Conservation (phyloP, 2,797 vertebrate species). For the Anguilla megastoma region DNA sequence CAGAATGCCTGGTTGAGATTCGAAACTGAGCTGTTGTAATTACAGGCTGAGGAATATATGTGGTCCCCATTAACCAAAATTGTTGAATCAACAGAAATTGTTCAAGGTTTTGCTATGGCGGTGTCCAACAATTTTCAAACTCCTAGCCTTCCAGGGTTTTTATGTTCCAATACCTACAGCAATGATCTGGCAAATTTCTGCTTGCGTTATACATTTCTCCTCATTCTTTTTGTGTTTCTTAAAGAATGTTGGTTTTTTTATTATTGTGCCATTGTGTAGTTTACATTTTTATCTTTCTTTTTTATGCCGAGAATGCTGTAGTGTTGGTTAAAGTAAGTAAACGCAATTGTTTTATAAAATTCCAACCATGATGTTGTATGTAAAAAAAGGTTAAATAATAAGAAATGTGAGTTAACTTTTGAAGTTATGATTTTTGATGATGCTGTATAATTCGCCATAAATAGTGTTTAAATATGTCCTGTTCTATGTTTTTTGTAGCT, state of each 20-base stretch:
- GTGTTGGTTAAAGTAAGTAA: slow-evolving; percentile 26
- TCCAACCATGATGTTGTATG: slow-evolving; percentile 32
- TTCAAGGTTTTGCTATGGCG: slow-evolving; percentile 74
- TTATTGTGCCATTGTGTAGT: not conserved
- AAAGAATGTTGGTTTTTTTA: slow-evolving; percentile 41
- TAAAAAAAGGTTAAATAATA: slow-evolving; percentile 49
- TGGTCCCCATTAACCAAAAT: slow-evolving; percentile 85
- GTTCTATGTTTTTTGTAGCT: not conserved
- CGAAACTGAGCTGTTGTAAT: slow-evolving; percentile 87
- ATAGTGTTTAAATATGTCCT: not conserved
- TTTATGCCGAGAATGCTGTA: slow-evolving; percentile 18
- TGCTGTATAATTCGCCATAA: slow-evolving; percentile 36
- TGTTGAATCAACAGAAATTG: slow-evolving; percentile 85
- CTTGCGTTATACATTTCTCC: slow-evolving; percentile 54
- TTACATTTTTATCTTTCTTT: slow-evolving; percentile 16
- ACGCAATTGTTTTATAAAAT: slow-evolving; percentile 45
- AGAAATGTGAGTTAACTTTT: slow-evolving; percentile 54
- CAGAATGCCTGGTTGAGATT: slow-evolving; percentile 76
- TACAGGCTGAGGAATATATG: slow-evolving; percentile 83
- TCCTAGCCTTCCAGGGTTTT: slow-evolving; percentile 71
- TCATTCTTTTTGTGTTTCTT: slow-evolving; percentile 12
- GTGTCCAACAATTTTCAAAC: slow-evolving; percentile 76
- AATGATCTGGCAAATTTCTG: slow-evolving; percentile 67
- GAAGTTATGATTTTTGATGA: slow-evolving; percentile 54
- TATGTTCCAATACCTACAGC: slow-evolving; percentile 77